Percentiles rank a stretch among this genome's conserved stretches.
phyloP scores from a whole-genome alignment of 2,797 vertebrate genomes.

The Ctenopoma multispine region DNA sequence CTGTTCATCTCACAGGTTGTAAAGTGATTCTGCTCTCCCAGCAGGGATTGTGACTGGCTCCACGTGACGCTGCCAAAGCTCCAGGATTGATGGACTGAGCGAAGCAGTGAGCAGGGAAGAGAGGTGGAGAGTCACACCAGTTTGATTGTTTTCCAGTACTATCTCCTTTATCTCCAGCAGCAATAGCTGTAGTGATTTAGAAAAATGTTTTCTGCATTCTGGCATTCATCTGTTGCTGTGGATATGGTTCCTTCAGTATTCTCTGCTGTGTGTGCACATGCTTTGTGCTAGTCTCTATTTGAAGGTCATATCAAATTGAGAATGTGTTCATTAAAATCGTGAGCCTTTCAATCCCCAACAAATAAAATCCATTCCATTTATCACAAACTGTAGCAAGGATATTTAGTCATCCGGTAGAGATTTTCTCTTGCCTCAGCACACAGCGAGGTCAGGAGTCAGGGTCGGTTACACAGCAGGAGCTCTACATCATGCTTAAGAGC shows the following conservation, averaged over 20 bases:
- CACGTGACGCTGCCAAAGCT: constrained; percentile 38
- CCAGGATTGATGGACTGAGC: constrained; percentile 20
- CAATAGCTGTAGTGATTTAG: too few species aligned
- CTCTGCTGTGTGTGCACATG: background rate
- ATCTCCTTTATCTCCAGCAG: too few species aligned
- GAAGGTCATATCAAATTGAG: background rate
- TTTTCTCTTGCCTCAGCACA: background rate
- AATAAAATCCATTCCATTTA: background rate
- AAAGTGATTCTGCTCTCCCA: constrained; percentile 17
- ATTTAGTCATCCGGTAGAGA: background rate
- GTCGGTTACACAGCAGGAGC: background rate
- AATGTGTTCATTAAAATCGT: background rate
- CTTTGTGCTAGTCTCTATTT: background rate
- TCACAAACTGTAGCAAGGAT: background rate
- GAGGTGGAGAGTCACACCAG: background rate
- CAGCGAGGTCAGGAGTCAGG: background rate
- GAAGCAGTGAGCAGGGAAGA: too few species aligned
- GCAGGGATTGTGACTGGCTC: constrained; percentile 12
- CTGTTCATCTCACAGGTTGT: background rate
- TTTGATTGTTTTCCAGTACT: background rate
- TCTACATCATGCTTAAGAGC: background rate
- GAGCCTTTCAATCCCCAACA: background rate
- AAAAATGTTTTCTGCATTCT: too few species aligned
- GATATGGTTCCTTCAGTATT: background rate
- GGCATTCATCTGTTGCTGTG: background rate